Percentiles rank a stretch among this genome's conserved stretches.
These are phyloP conservation scores for Pteropus rufus DNA, from an alignment of 2,797 vertebrate genomes.

Conservation along the genomic window DNA sequence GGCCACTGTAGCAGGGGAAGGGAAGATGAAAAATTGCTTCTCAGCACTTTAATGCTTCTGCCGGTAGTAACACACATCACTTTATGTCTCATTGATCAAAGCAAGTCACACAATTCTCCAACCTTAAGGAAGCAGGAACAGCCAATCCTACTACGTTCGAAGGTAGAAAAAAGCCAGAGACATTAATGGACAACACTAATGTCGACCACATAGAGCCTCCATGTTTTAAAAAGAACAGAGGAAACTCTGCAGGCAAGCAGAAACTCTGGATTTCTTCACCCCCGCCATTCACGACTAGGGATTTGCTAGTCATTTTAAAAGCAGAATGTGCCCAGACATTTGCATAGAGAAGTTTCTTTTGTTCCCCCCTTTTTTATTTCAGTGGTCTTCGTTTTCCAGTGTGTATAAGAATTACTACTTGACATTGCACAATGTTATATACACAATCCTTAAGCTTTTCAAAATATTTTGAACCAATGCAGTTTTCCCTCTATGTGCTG, in stretches of 20 bases:
- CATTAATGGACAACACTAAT: neutral
- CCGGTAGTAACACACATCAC: neutral
- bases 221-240: neutral
- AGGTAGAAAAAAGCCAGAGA: neutral
- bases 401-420: neutral
- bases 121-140: neutral
- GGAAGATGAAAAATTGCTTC: neutral
- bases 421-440: too few species aligned
- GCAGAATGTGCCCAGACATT: neutral
- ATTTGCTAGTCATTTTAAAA: conserved; percentile 8
- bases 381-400: neutral
- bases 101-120: neutral
- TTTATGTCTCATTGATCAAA: neutral
- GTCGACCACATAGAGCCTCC: neutral
- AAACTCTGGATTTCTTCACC: neutral
- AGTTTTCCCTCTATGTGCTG: neutral
- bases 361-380: neutral
- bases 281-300: neutral
- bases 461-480: neutral
- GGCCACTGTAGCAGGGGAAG: neutral
- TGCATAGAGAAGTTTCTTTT: neutral
- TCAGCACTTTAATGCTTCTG: neutral
- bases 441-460: neutral
- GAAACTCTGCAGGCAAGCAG: neutral
- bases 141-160: neutral